These are phyloP conservation scores for Chamaetylas fuelleborni DNA, from an alignment of 2,113 vertebrate genomes.

Conservation along the genomic window DNA sequence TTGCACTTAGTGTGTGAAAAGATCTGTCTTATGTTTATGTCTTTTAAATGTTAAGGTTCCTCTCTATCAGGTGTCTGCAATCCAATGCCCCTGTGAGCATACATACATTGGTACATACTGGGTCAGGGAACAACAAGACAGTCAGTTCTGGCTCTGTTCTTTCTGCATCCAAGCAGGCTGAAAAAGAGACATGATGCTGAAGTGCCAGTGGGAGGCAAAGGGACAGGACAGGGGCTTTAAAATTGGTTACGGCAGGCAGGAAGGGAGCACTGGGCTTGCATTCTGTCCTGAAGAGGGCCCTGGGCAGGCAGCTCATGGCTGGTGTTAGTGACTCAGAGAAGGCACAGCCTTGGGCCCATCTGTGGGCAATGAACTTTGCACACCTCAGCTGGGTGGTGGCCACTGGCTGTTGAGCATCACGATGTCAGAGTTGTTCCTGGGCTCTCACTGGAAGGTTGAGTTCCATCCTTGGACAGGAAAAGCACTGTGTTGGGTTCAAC, in stretches of 20 bases:
- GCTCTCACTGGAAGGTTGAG: background rate
- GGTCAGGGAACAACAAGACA: background rate
- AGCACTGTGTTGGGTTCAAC: background rate
- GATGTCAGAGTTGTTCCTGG: background rate
- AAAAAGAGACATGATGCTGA: background rate
- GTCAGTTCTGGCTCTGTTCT: background rate
- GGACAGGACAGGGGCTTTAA: background rate
- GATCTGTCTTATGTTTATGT: background rate
- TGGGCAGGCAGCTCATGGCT: background rate
- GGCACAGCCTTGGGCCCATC: rapidly evolving
- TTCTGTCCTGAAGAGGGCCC: background rate
- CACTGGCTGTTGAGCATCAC: rapidly evolving
- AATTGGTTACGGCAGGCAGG: rapidly evolving
- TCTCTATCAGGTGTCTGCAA: background rate
- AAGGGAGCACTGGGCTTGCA: rapidly evolving
- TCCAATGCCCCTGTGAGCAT: rapidly evolving
- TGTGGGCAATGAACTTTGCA: too few species aligned
- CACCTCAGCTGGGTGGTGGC: background rate
- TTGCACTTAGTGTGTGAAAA: background rate
- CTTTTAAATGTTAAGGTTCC: background rate
- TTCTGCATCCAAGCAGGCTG: background rate
- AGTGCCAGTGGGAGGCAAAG: background rate
- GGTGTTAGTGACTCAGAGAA: background rate
- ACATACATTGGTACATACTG: background rate
- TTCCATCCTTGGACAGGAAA: background rate